Evolutionary conservation across 2,113 vertebrate species (phyloP), one percentile per base, ranked within the genome.

Genomic region (Todiramphus saurophagus): DNA sequence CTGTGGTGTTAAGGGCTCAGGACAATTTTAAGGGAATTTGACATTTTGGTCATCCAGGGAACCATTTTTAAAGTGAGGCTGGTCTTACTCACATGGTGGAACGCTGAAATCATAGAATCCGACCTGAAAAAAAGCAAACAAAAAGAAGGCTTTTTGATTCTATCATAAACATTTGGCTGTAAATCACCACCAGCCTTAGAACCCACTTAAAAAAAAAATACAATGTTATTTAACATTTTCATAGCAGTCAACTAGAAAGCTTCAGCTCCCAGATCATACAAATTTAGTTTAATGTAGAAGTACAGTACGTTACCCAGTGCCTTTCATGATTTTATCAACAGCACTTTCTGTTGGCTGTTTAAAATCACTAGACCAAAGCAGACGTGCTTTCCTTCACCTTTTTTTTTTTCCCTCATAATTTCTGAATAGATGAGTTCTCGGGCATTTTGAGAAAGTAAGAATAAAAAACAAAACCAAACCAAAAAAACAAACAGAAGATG

Each of bases 381-480:
- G 91, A 89, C 81, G 62, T 60, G 62, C 51, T 90, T 87, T 83
- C 94, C 83, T 93, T 96, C 1, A 9, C 78, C n/a, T 41, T 80
- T 64, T 41, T 85, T 85, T 75, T 3, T 13, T 87, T 69, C 56
- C 24, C 64, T 96, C 1, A 0, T 82, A 69, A 94, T 37, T 94
- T 92, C 89, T 95, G 97, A 97, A 93, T 96, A 92, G 84, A 97
- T 97, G 90, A 91, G 62, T 97, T 97, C 97, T 63, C 73, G 72
- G 83, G 96, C 86, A 94, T 90, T 96, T 89, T 94, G 83, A 73
- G 53, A 89, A 78, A 72, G 39, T 28, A 68, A 35, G 43, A 74
- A 91, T 74, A 83, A 90, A 60, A 39, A 68, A 87, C 39, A 6
- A 30, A 21, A 27, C 16, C 37, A 53, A 43, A 9, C 30, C 5